These are phyloP conservation scores for Rhopalosiphum maidis DNA, from an alignment of 1,140 invertebrate species.

Conservation along the genomic window DNA sequence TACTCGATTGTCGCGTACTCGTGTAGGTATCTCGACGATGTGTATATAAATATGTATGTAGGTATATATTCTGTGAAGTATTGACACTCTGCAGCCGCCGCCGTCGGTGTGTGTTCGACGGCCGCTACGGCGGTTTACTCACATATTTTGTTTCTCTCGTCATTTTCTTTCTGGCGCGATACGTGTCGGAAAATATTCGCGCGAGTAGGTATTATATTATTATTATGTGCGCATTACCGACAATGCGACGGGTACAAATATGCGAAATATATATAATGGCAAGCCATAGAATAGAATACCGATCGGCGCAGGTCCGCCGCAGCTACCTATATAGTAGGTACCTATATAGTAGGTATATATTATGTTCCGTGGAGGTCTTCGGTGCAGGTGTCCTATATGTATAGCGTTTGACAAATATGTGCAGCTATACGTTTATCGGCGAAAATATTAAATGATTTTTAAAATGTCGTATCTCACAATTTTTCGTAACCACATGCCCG, in stretches of 20 bases:
- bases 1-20: not conserved
- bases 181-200: not conserved
- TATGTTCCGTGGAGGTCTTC: not conserved
- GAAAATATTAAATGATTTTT: too few relatives aligned
- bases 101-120: too few relatives aligned
- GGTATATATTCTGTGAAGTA: too few relatives aligned
- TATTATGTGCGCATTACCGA: not conserved
- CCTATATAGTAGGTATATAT: not conserved
- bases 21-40: too few relatives aligned
- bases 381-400: not conserved
- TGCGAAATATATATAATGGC: not conserved
- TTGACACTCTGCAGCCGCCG: not conserved
- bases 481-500: not conserved
- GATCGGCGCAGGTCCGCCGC: too few relatives aligned
- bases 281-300: not conserved
- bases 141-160: not conserved
- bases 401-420: not conserved
- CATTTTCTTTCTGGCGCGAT: not conserved
- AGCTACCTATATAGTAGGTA: too few relatives aligned
- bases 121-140: not conserved
- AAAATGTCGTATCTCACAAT: too few relatives aligned
- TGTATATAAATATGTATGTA: not conserved
- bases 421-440: too few relatives aligned
- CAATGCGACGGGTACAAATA: not conserved
- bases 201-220: not conserved